A percentile compares a stretch with the other conserved stretches of the same genome.
Evolutionary conservation across 2,888 invertebrate species (phyloP).

Genomic region (Platynereis dumerilii): DNA sequence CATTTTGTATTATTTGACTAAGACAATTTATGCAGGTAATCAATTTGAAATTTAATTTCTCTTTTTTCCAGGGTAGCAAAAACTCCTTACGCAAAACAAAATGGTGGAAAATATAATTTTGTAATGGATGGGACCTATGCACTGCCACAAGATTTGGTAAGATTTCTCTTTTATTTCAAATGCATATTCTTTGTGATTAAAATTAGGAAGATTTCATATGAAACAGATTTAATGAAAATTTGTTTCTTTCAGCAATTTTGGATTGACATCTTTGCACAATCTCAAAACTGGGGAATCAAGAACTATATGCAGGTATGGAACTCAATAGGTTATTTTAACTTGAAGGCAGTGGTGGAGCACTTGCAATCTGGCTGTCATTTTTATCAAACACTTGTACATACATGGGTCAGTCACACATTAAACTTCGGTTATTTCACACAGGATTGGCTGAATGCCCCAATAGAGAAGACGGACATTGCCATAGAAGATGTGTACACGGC

Average conservation of each 20-base stretch:
- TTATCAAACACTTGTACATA: no score
- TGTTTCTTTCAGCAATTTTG: slow-evolving; percentile 27
- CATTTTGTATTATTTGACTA: no score
- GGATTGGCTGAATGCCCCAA: slow-evolving; percentile 56
- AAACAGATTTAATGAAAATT: no score
- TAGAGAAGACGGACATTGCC: slow-evolving; percentile 43
- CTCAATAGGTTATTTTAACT: no score
- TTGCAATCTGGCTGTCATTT: no score
- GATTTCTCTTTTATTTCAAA: neutral
- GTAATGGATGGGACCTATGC: slow-evolving; percentile 18
- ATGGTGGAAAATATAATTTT: slow-evolving; percentile 28
- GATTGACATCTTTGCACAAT: slow-evolving; percentile 27
- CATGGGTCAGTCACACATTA: no score
- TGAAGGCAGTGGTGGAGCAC: no score
- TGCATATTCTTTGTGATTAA: neutral
- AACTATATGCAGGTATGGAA: slow-evolving; percentile 31
- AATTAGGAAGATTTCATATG: neutral
- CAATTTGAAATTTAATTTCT: no score
- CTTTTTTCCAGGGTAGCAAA: slow-evolving; percentile 20
- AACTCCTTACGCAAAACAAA: slow-evolving; percentile 29
- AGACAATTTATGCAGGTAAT: no score
- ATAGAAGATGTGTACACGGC: slow-evolving; percentile 43
- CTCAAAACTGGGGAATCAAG: slow-evolving; percentile 27
- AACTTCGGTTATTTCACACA: slow-evolving; percentile 25
- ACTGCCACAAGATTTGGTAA: slow-evolving; percentile 13